These are phyloP conservation scores for Pyrgilauda ruficollis DNA, from an alignment of 2,113 vertebrate genomes.

Conservation along the genomic window DNA sequence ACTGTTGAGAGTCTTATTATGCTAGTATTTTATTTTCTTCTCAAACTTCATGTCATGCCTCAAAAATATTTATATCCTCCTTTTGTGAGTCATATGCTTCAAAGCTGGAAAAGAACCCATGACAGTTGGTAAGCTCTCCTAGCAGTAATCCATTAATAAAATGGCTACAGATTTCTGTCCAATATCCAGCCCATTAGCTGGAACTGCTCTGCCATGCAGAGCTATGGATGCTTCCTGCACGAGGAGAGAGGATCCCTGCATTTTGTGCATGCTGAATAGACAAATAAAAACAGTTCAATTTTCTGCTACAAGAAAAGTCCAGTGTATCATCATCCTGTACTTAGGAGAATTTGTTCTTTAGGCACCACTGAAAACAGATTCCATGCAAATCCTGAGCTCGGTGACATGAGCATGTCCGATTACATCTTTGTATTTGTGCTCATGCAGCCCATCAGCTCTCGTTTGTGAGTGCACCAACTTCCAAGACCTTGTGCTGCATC, in stretches of 20 bases:
- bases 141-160: neutral
- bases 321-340: neutral
- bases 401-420: accelerated
- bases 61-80: neutral
- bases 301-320: neutral
- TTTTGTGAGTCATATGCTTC: constrained; percentile 8
- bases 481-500: neutral
- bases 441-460: neutral
- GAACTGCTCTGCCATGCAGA: neutral
- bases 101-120: neutral
- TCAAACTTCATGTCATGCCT: neutral
- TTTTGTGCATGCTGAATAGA: neutral
- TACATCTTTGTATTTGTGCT: neutral
- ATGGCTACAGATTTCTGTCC: neutral
- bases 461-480: neutral
- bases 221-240: neutral
- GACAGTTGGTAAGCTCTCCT: neutral
- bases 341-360: neutral
- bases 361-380: neutral
- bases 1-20: neutral
- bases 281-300: neutral
- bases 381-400: neutral
- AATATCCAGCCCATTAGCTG: neutral
- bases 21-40: neutral
- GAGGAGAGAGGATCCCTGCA: neutral